Percentiles rank a stretch among this genome's conserved stretches.
phyloP scores from a whole-genome alignment of 2,888 invertebrate species.

The Masnerella sp. region DNA sequence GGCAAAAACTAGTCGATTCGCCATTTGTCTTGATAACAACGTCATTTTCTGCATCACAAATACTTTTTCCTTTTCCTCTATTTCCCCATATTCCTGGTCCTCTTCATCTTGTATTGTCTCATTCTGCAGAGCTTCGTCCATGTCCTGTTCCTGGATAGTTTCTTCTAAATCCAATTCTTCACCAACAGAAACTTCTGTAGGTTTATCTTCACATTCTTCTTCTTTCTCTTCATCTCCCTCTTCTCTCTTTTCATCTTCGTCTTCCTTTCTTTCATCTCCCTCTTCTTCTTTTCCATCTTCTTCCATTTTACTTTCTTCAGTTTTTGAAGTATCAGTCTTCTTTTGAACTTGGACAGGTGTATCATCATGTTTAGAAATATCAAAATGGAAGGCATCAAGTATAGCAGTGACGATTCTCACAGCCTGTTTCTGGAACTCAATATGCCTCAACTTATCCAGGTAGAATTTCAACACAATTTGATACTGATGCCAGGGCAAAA shows the following conservation, averaged over 20 bases:
- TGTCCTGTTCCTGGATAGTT: conserved; percentile 76
- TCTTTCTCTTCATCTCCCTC: conserved; percentile 72
- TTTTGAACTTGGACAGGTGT: too few relatives aligned
- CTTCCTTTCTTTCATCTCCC: conserved; percentile 33
- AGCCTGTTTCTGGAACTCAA: conserved; percentile 89
- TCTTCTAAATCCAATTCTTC: conserved; percentile 72
- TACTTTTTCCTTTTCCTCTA: conserved; percentile 72
- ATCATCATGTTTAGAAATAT: conserved; percentile 83
- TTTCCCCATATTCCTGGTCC: conserved; percentile 56
- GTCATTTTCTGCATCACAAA: conserved; percentile 78
- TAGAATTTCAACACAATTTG: conserved; percentile 89
- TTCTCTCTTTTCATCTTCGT: conserved; percentile 41
- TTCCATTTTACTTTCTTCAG: conserved; percentile 25
- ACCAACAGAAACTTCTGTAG: conserved; percentile 33
- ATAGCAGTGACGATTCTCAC: conserved; percentile 88
- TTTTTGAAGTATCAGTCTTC: too few relatives aligned
- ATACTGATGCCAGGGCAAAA: conserved; percentile 94
- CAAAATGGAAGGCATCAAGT: conserved; percentile 94
- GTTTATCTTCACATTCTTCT: conserved; percentile 72
- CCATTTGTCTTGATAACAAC: conserved; percentile 84
- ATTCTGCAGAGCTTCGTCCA: conserved; percentile 70
- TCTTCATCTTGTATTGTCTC: conserved; percentile 62
- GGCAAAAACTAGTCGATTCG: conserved; percentile 86
- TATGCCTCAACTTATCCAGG: conserved; percentile 85
- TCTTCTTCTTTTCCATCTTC: conserved; percentile 63